Evolutionary conservation across 2,888 invertebrate genomes (phyloP).

Genomic region (Hydropsyche betteni): DNA sequence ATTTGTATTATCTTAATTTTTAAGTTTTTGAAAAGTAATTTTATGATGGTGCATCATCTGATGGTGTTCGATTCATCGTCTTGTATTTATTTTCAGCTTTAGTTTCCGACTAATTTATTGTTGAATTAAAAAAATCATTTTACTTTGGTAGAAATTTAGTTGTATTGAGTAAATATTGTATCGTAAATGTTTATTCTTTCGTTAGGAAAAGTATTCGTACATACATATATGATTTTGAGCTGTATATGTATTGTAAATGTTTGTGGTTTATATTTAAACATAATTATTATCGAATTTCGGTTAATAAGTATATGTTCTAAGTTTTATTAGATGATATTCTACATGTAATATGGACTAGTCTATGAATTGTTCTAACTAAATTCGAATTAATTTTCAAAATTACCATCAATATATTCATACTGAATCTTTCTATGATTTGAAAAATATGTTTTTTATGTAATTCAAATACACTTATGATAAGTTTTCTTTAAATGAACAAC

Average conservation of each 20-base stretch:
- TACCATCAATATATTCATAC: no score
- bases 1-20: conserved; percentile 33
- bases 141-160: conserved; percentile 1
- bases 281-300: not conserved
- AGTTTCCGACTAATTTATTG: conserved; percentile 13
- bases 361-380: no score
- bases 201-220: not conserved
- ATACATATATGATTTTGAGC: not conserved
- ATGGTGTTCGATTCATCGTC: not conserved
- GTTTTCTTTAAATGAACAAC: no score
- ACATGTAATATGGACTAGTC: no score
- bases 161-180: conserved; percentile 19
- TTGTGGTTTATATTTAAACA: not conserved
- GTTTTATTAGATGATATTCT: conserved; percentile 30
- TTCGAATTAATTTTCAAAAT: no score
- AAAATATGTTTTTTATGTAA: no score
- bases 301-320: conserved; percentile 22
- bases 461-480: no score
- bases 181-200: conserved; percentile 3
- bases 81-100: conserved; percentile 8
- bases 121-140: not conserved
- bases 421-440: no score
- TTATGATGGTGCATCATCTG: no score
- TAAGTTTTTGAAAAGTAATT: conserved; percentile 52
- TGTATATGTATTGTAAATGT: not conserved